Base-by-base conservation (phyloP, 2,888 invertebrate genomes). In the Osedax fenrisi region DNA sequence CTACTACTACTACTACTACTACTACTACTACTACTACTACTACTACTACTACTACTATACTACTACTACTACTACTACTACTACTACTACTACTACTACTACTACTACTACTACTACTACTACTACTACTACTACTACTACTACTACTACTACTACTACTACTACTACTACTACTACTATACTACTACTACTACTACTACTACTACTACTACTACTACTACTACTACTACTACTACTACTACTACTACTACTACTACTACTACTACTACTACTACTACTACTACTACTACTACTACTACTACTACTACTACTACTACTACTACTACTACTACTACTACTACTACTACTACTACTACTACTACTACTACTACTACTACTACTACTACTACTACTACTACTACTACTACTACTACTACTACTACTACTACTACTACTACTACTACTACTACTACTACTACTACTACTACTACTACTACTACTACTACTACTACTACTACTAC, bases 21-120 rank as follows among this genome's bases (percentile, higher is more conserved):
- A 61, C 61, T 5, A 61, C 61, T 61, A 61, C 61, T 61, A 61
- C 61, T 61, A 61, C 61, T 61, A 61, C 61, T 61, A 61, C 61
- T 61, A 61, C 61, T 61, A 61, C 61, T 61, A 61, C 61, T 22
- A 3, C 61, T n/a, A n/a, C n/a, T n/a, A n/a, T n/a, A n/a, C n/a
- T n/a, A n/a, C n/a, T n/a, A n/a, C n/a, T n/a, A n/a, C 61, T 61
- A 61, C 61, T 61, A 61, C 61, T 61, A 61, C 61, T 61, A 61
- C 61, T 61, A 61, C 61, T 61, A 61, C 61, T 10, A 61, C 61
- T 61, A 61, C 61, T 61, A 61, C 61, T 61, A 61, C 61, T 61
- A 61, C 61, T 61, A 61, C 61, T 61, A 61, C 61, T 61, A 61
- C 61, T 61, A 61, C 61, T 61, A 61, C 61, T 61, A 61, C 61